Evolutionary conservation across 1,140 invertebrate species (phyloP), one percentile per base, ranked within the genome.

Genomic region (Drosophila biarmipes): DNA sequence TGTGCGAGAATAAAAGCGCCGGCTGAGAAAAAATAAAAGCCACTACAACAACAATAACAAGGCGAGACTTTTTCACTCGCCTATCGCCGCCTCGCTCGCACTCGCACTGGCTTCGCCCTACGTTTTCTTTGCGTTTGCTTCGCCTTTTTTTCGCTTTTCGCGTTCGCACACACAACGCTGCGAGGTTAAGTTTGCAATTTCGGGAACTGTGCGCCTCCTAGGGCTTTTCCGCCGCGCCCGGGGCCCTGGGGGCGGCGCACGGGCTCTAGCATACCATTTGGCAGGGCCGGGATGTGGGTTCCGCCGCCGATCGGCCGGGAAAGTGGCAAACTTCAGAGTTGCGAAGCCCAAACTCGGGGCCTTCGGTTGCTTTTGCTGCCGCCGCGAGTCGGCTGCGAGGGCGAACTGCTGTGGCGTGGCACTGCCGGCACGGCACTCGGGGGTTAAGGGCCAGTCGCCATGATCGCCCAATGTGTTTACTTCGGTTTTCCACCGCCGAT

Each of bases 181-280:
- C 80, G 82, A 87, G 82, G 82, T 87, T 87, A 87, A 87, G 82
- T 87, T 87, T 75, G 69, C 68, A 29, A 49, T 29, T 84, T 55
- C 52, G 49, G 52, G 56, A 74, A 62, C 67, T 67, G 73, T 46
- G 58, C 57, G 37, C 40, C 34, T 49, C 34, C 45, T 56, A 40
- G 11, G 21, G 21, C 35, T 62, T 71, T 72, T 56, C 40, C 62
- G 58, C 24, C 27, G 10, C 34, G 31, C 24, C 34, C 35, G n/a
- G 17, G 27, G 52, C 61, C 19, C 11, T 19, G 19, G 4, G 4
- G 2, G 40, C 35, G 12, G 21, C 40, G 17, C 11, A 15, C 4
- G 8, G 15, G 17, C 4, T 19, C 21, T 43, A 43, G 17, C 40
- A 43, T 43, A 19, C 40, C 40, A 43, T 43, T 8, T 43, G 4